Base-by-base conservation (phyloP, 1,140 invertebrate genomes). In the Aethina tumida region DNA sequence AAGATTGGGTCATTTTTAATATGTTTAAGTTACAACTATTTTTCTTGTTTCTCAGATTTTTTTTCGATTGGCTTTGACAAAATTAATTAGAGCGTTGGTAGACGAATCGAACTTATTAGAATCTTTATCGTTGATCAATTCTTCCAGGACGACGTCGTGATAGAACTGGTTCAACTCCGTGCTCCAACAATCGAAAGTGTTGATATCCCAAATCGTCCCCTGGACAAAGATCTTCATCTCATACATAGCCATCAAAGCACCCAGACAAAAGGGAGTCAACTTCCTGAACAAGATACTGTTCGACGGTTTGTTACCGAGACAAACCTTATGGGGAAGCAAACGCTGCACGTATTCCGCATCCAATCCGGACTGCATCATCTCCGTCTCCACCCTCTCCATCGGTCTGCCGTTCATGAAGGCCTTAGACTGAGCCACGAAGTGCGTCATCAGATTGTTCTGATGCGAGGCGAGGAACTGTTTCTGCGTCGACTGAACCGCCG, bases 231-330 rank as follows among this genome's bases (percentile, higher is more conserved):
- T 24, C n/a, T 24, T 24, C 7, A 7, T 7, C 22, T 24, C 22
- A n/a, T 24, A 24, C 22, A 24, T 24, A 7, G 22, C 22, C 7
- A 24, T 24, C 22, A 24, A 24, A 7, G 22, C 22, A 7, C 22
- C 22, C 22, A 24, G 22, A 7, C 6, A 7, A n/a, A 24, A 24
- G 7, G 22, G 22, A 7, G 22, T 24, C 7, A 24, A 7, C n/a
- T 24, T 24, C n/a, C n/a, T n/a, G n/a, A 24, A 24, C n/a, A 24
- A n/a, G n/a, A 24, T 24, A n/a, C 22, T 24, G 22, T 24, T 24
- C n/a, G 22, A 7, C 22, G 22, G 22, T 24, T n/a, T 24, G 22
- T 24, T 24, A 24, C 22, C 22, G 7, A 7, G 6, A 24, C 7
- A 24, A 7, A n/a, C n/a, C n/a, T 24, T 24, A 24, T 24, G 22